Evolutionary conservation across 2,113 vertebrate species (phyloP).

Genomic region (Hyla sarda): DNA sequence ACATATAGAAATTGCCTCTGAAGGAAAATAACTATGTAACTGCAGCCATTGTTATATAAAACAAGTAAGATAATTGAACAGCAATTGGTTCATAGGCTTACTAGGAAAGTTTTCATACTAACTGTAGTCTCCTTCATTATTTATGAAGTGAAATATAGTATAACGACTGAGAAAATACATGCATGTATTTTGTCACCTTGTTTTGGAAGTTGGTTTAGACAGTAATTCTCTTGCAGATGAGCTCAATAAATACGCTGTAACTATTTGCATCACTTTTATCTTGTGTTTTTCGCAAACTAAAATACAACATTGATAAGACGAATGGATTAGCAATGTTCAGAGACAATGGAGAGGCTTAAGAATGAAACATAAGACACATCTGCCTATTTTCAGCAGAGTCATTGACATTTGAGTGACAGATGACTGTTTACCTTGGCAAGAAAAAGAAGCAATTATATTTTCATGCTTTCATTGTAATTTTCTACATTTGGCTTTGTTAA

Average conservation of each 20-base stretch:
- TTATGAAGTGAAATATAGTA: too few relatives aligned
- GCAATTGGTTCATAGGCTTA: too few relatives aligned
- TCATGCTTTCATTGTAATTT: slow-evolving; percentile 39
- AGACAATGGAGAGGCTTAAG: slow-evolving; percentile 37
- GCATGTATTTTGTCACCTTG: too few relatives aligned
- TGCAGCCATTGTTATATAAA: too few relatives aligned
- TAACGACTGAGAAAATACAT: too few relatives aligned
- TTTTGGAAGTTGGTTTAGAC: neutral
- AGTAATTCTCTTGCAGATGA: neutral
- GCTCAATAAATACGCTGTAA: neutral
- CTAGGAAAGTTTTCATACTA: too few relatives aligned
- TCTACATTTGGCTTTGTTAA: slow-evolving; percentile 13
- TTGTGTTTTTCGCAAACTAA: slow-evolving; percentile 24
- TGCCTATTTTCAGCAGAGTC: neutral
- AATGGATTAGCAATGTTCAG: slow-evolving; percentile 28
- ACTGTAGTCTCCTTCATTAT: too few relatives aligned
- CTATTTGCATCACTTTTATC: neutral
- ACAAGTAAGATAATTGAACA: too few relatives aligned
- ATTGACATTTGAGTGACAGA: slow-evolving; percentile 51
- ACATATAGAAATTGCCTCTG: too few relatives aligned
- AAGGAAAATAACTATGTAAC: too few relatives aligned
- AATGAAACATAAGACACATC: slow-evolving; percentile 31
- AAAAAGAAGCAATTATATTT: slow-evolving; percentile 29
- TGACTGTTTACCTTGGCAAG: slow-evolving; percentile 46
- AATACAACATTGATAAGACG: slow-evolving; percentile 30